Percentiles rank a stretch among this genome's conserved stretches.
Evolutionary conservation across 2,113 vertebrate genomes (phyloP).

Genomic region (Cololabis saira): DNA sequence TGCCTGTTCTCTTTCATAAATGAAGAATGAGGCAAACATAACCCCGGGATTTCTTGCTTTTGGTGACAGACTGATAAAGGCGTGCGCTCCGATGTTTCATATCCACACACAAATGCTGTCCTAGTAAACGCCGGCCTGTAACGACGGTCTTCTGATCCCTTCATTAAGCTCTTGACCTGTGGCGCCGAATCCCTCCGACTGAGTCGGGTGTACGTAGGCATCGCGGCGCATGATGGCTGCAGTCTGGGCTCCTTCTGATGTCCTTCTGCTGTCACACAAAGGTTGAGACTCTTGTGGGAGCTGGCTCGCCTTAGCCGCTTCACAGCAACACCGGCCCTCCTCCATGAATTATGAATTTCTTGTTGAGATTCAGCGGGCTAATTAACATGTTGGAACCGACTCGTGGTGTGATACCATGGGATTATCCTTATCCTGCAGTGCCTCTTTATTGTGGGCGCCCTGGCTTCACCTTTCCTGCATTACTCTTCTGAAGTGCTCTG

Average conservation of each 20-base stretch:
- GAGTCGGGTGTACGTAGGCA: constrained; percentile 31
- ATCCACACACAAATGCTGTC: constrained; percentile 35
- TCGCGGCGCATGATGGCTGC: constrained; percentile 47
- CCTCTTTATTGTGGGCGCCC: constrained; percentile 19
- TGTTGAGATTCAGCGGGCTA: constrained; percentile 69
- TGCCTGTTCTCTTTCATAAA: constrained; percentile 12
- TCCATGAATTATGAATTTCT: constrained; percentile 76
- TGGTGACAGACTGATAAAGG: constrained; percentile 37
- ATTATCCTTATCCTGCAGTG: constrained; percentile 49
- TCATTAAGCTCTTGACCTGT: constrained; percentile 56
- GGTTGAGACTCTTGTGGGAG: constrained; percentile 39
- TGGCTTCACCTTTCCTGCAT: constrained; percentile 43
- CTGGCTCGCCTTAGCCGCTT: constrained; percentile 31
- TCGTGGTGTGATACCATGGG: constrained; percentile 31
- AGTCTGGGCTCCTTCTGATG: constrained; percentile 46
- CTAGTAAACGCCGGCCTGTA: constrained; percentile 35
- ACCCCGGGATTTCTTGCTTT: constrained; percentile 42
- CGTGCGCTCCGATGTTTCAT: constrained; percentile 33
- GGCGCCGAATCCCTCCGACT: constrained; percentile 6
- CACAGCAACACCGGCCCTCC: constrained; percentile 32
- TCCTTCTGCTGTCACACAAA: constrained; percentile 49
- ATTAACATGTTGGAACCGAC: constrained; percentile 65
- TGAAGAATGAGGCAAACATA: constrained; percentile 23
- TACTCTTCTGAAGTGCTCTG: constrained; percentile 18
- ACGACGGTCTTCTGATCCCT: constrained; percentile 52